Base-by-base conservation (phyloP, 2,888 invertebrate species). In the Pterostichus niger region DNA sequence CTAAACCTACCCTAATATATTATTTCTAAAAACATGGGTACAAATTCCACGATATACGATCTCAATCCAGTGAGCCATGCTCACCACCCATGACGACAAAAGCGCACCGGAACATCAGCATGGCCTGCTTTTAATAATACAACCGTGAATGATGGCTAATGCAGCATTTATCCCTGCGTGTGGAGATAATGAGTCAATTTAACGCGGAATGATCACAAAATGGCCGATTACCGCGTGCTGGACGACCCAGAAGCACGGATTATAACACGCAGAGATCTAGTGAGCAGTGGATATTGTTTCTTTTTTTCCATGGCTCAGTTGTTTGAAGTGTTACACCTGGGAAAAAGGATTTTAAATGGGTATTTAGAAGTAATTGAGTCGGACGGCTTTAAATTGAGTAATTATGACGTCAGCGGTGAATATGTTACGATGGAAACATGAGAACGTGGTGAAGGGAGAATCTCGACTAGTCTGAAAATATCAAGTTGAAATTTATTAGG, bases 101-200 rank as follows among this genome's bases (percentile, higher is more conserved):
- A 24, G 24, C 31, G 44, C 40, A 24, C 3, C 24, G 3, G 24
- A 24, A 3, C 13, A 31, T 35, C 17, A 15, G 35, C 68, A 68
- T n/a, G 44, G 40, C 40, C 35, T 44, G 68, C 44, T 68, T 68
- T 44, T 68, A 68, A 68, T 44, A 17, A 15, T 44, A 44, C 11
- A n/a, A 24, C 68, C 73, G 59, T 78, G 78, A 78, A 78, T 78
- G 54, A 78, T 61, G 59, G 59, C 35, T 61, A 78, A 56, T 78
- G 61, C 78, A 40, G 78, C 64, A 13, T 64, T 64, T 64, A 64
- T 46, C 61, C 61, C 31, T 61, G 59, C 33, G 78, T 78, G 81
- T 73, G 35, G 35, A 81, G 73, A 71, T 81, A 81, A 81, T 81
- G 73, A 52, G 80, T 71, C 81, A 81, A 81, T 81, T 81, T 81